Conservation (phyloP, 2,797 vertebrate genomes). For the Enteromius argenteus region DNA sequence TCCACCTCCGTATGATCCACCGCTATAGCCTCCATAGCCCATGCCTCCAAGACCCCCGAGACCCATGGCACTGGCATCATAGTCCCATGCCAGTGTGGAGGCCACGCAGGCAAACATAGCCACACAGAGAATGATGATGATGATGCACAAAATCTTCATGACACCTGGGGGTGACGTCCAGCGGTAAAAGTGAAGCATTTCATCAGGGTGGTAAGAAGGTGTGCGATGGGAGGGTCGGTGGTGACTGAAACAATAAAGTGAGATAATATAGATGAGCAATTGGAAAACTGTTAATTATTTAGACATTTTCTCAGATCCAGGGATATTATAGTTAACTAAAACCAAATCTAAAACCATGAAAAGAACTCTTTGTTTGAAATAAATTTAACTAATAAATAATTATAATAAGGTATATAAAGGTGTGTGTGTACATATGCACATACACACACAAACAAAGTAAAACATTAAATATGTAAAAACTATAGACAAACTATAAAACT, state of each 20-base stretch:
- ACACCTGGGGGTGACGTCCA: conserved; percentile 91
- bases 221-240: conserved; percentile 78
- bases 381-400: no score
- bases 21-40: conserved; percentile 31
- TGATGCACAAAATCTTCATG: conserved; percentile 88
- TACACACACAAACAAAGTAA: no score
- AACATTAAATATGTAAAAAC: no score
- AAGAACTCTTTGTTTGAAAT: not conserved
- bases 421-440: no score
- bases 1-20: conserved; percentile 37
- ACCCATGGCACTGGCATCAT: conserved; percentile 76
- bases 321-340: not conserved
- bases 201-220: conserved; percentile 82
- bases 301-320: not conserved
- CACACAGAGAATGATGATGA: conserved; percentile 88
- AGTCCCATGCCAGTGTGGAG: conserved; percentile 90
- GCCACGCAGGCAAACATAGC: conserved; percentile 90
- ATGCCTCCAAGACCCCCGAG: conserved; percentile 52
- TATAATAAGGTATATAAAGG: no score
- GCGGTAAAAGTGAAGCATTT: conserved; percentile 85
- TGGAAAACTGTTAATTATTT: not conserved
- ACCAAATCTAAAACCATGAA: not conserved
- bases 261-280: not conserved
- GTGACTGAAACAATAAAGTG: conserved; percentile 64
- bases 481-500: no score